phyloP scores from a whole-genome alignment of 2,113 vertebrate genomes.

The Alaudala cheleensis region DNA sequence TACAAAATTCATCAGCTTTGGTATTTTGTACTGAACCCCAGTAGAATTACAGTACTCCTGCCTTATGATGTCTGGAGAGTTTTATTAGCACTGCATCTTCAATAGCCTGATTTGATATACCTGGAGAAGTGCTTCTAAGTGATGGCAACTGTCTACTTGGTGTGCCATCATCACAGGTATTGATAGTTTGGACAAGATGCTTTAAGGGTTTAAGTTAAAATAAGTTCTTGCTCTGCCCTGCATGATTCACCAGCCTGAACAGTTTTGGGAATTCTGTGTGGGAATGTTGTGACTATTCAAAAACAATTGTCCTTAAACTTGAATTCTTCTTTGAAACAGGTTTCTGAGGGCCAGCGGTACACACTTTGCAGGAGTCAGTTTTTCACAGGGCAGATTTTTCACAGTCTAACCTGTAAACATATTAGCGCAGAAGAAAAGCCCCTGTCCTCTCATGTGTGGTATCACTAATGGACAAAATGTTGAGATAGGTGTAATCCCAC shows the following conservation, averaged over 20 bases:
- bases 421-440: background rate
- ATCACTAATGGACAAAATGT: background rate
- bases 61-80: background rate
- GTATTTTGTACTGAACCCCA: background rate
- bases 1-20: background rate
- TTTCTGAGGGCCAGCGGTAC: background rate
- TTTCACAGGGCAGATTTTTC: background rate
- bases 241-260: background rate
- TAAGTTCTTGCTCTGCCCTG: background rate
- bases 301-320: background rate
- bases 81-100: background rate
- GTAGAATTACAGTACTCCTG: background rate
- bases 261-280: background rate
- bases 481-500: background rate
- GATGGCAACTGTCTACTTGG: background rate
- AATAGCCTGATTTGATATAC: background rate
- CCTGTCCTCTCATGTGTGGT: rapidly evolving
- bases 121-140: background rate
- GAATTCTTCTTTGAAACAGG: background rate
- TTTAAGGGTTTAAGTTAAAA: background rate
- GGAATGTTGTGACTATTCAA: background rate
- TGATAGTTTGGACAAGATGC: background rate
- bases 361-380: background rate
- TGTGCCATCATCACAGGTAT: background rate
- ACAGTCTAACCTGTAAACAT: background rate